Evolutionary conservation across 1,140 invertebrate genomes (phyloP), one percentile per base, ranked within the genome.

Genomic region (Fragariocoptes setiger): DNA sequence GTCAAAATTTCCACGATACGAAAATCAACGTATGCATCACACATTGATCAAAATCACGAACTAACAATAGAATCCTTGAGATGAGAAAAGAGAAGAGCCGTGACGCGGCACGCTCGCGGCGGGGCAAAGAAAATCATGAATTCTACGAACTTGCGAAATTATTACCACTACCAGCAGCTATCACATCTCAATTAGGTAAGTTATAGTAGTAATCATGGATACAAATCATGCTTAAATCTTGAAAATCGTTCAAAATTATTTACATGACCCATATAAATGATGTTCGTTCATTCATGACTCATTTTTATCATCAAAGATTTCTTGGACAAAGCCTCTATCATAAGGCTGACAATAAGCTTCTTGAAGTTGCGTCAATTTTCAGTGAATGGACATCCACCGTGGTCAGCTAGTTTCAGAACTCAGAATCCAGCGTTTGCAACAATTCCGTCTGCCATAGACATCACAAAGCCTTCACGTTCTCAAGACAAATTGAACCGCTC

Each of bases 121-220:
- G 86, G 25, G 85, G 85, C 19, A 94, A 94, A 53, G 88, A 94
- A 61, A 95, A 95, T 63, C 88, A 77, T 56, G 86, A 94, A 61
- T 95, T 94, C 62, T 90, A 90, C 62, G 85, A 92, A 62, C 62
- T 95, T 57, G 85, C 86, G 45, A 92, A 92, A 63, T 78, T 95
- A 74, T 63, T 95, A 48, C 86, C 86, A 0, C 65, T 94, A 25
- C 86, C 86, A 1, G 73, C 77, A 2, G 85, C 85, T 51, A 94
- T 94, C 56, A 94, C 86, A 48, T 80, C 76, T 47, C 88, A 94
- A 41, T 39, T 47, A 42, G 46, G 46, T 47, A 46, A 31, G 4
- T n/a, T 18, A 5, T 16, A 44, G 31, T 45, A 21, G 19, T n/a
- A 41, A 42, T 16, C 13, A 14, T 22, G 17, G 8, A 39, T 12